Evolutionary conservation across 2,113 vertebrate genomes (phyloP), one percentile per base, ranked within the genome.

Genomic region (Coptodon rendalli): DNA sequence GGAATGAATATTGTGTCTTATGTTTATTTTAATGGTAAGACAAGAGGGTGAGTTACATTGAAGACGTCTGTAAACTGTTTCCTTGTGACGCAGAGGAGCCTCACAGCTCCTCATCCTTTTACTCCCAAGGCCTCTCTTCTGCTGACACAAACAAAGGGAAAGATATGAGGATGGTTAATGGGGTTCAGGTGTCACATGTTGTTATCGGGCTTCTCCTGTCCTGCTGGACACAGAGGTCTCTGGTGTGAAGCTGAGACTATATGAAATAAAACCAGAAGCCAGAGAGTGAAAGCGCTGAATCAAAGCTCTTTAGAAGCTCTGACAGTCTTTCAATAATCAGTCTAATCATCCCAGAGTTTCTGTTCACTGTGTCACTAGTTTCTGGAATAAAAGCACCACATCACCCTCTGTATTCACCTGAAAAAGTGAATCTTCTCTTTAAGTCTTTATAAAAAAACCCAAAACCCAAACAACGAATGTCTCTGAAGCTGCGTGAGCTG

Each of bases 171-270:
- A 63, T 45, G 86, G 87, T 83, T 90, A 84, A 82, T 80, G 40
- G 43, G 66, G 83, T 81, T 82, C 86, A 91, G 38, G 53, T 83
- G 10, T 2, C 31, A 50, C 63, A 27, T 40, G 66, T 56, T 91
- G 73, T 53, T 40, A 27, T 54, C 5, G 36, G 56, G 14, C 45
- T 57, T 45, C 38, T 17, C 3, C 17, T 57, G 34, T 66, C 61
- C 40, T 36, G 83, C 29, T 78, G 83, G 71, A 83, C 52, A 34
- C 8, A 3, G 16, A 6, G 84, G 31, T 79, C 29, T 11, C 12
- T 38, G 9, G 50, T 54, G 52, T 54, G 14, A 22, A 4, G 43
- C 61, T 22, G 14, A 82, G 43, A 87, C 40, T 17, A 29, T 8
- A 14, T 22, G n/a, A 73, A 56, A 68, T 38, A 71, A 9, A 40